These are phyloP conservation scores for Alces alces DNA, from an alignment of 2,113 vertebrate species.

Conservation along the genomic window DNA sequence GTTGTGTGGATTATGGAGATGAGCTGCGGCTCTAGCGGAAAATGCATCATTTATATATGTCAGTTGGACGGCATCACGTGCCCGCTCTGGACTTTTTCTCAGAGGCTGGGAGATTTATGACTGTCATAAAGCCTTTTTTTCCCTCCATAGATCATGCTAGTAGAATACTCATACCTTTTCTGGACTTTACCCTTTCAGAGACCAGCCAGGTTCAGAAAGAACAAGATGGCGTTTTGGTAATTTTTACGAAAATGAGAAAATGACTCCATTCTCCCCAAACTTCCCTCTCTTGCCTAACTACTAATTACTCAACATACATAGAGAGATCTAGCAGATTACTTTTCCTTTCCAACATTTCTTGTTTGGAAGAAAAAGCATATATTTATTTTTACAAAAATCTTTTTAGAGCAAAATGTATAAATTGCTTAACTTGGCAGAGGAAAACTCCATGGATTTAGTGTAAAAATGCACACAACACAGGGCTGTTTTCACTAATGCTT, in stretches of 20 bases:
- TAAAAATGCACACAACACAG: neutral
- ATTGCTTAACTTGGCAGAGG: neutral
- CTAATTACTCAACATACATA: neutral
- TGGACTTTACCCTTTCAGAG: conserved; percentile 17
- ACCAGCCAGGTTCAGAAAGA: conserved; percentile 2
- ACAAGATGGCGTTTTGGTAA: neutral
- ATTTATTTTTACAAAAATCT: conserved; percentile 26
- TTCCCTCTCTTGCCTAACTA: neutral
- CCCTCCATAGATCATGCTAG: conserved; percentile 45
- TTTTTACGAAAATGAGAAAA: conserved; percentile 2
- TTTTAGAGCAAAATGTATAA: neutral
- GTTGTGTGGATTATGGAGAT: conserved; percentile 79
- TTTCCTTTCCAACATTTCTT: conserved; percentile 20
- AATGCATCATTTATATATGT: conserved; percentile 78
- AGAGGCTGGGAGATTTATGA: conserved; percentile 65
- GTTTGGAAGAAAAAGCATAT: neutral
- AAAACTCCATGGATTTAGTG: neutral
- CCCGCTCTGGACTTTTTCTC: conserved; percentile 60
- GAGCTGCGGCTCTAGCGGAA: conserved; percentile 61
- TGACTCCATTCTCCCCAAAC: neutral
- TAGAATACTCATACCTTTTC: conserved; percentile 14
- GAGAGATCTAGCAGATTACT: neutral
- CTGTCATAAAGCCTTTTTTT: conserved; percentile 32
- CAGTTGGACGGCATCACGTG: conserved; percentile 50
- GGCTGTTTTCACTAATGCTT: neutral